Percentiles rank a stretch among this genome's conserved stretches.
Evolutionary conservation across 2,113 vertebrate species (phyloP).

Genomic region (Oryzias curvinotus): DNA sequence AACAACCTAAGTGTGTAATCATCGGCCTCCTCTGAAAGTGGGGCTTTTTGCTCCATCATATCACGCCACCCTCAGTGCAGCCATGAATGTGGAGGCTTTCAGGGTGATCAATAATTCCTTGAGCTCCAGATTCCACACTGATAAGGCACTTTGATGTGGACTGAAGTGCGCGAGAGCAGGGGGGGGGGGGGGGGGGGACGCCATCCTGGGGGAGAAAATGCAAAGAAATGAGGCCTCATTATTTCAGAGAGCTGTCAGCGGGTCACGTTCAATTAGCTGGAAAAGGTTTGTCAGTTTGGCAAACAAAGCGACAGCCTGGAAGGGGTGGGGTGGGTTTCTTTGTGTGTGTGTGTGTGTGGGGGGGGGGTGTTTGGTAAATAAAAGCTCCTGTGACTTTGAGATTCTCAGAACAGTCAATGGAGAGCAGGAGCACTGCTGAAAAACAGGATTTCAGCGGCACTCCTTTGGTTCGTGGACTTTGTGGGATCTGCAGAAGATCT

Average conservation of each 20-base stretch:
- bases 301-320: constrained; percentile 46
- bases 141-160: constrained; percentile 67
- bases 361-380: constrained; percentile 15
- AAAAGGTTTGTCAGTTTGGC: constrained; percentile 49
- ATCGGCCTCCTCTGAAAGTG: constrained; percentile 45
- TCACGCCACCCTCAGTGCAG: constrained; percentile 14
- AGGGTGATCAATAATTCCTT: constrained; percentile 66
- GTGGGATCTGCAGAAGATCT: neutral
- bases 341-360: too few species aligned
- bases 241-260: constrained; percentile 60
- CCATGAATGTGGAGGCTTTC: constrained; percentile 46
- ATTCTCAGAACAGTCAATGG: constrained; percentile 19
- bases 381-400: constrained; percentile 31
- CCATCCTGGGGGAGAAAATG: constrained; percentile 48
- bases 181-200: constrained; percentile 13
- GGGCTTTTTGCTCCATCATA: constrained; percentile 39
- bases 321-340: neutral
- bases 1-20: neutral
- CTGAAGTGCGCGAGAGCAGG: constrained; percentile 32
- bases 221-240: constrained; percentile 65
- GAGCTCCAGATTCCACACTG: constrained; percentile 53
- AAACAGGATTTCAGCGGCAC: too few species aligned
- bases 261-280: constrained; percentile 55
- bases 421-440: neutral
- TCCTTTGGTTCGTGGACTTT: too few species aligned